Conservation (phyloP, 2,888 invertebrate species). For the Cepaea hortensis region DNA sequence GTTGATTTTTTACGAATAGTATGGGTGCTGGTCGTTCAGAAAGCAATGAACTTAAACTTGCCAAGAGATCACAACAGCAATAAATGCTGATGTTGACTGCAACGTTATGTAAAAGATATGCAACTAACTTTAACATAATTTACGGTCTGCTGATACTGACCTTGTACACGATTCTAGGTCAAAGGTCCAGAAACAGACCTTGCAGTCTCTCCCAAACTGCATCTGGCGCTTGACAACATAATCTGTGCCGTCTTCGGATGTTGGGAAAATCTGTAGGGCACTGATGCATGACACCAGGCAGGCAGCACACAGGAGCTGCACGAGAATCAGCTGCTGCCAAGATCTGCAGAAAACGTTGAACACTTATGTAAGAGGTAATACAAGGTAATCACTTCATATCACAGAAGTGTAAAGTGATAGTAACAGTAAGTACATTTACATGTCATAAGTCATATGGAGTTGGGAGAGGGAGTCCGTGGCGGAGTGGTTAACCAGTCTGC, state of each 20-base stretch:
- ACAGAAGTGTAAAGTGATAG: too few relatives aligned
- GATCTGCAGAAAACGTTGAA: neutral
- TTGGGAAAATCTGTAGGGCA: neutral
- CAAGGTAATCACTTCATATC: neutral
- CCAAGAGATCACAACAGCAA: too few relatives aligned
- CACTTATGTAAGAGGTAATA: neutral
- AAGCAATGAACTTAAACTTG: too few relatives aligned
- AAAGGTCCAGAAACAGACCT: neutral
- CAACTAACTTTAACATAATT: too few relatives aligned
- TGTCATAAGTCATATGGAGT: too few relatives aligned
- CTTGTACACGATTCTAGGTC: neutral
- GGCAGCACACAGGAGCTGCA: neutral
- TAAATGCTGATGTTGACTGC: too few relatives aligned
- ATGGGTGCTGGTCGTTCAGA: too few relatives aligned
- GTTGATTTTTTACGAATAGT: too few relatives aligned
- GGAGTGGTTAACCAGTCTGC: too few relatives aligned
- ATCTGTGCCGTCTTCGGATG: neutral
- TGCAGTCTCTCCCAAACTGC: neutral
- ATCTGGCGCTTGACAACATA: neutral
- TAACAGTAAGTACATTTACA: too few relatives aligned
- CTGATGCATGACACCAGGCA: neutral
- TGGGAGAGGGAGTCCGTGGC: too few relatives aligned
- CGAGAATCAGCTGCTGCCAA: neutral
- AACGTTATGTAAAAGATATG: too few relatives aligned
- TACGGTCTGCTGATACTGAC: neutral